phyloP scores from a whole-genome alignment of 53 echinoderm and acorn worm genomes.

The Patiria pectinifera region DNA sequence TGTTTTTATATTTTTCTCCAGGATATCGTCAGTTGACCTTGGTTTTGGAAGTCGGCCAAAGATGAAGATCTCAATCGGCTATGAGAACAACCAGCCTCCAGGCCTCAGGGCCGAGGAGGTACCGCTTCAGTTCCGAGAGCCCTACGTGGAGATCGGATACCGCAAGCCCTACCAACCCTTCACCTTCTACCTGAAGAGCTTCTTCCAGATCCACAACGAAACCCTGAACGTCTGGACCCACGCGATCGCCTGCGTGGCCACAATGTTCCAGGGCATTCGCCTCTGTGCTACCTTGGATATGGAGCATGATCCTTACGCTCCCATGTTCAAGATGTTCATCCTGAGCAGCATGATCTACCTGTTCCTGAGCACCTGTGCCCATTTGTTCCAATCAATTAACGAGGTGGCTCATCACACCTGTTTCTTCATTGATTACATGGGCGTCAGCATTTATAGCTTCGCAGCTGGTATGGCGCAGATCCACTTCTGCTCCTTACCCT shows the following conservation, averaged over 20 bases:
- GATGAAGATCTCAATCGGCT: constrained; percentile 60
- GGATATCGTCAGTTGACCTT: constrained; percentile 34
- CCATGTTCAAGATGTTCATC: constrained; percentile 81
- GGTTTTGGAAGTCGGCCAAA: constrained; percentile 1
- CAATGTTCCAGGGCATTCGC: constrained; percentile 65
- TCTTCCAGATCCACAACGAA: constrained; percentile 92
- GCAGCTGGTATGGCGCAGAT: constrained; percentile 80
- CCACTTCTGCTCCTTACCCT: constrained; percentile 76
- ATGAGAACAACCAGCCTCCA: constrained; percentile 56
- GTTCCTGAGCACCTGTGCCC: constrained; percentile 84
- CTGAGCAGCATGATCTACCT: constrained; percentile 71
- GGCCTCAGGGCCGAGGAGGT: constrained; percentile 69
- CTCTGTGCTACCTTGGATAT: constrained; percentile 76
- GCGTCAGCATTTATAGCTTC: constrained; percentile 85
- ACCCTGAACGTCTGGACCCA: constrained; percentile 96
- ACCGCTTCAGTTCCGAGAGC: constrained; percentile 79
- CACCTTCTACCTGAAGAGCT: constrained; percentile 85
- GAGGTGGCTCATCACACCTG: constrained; percentile 91
- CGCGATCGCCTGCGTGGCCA: constrained; percentile 71
- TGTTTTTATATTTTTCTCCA: constrained; percentile 3
- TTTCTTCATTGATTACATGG: constrained; percentile 95
- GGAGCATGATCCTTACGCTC: constrained; percentile 74
- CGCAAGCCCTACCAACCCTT: constrained; percentile 87
- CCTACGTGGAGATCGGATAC: constrained; percentile 85
- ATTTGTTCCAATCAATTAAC: constrained; percentile 88